phyloP scores from a whole-genome alignment of 1,140 invertebrate species.

The Aphelenchoides fujianensis region DNA sequence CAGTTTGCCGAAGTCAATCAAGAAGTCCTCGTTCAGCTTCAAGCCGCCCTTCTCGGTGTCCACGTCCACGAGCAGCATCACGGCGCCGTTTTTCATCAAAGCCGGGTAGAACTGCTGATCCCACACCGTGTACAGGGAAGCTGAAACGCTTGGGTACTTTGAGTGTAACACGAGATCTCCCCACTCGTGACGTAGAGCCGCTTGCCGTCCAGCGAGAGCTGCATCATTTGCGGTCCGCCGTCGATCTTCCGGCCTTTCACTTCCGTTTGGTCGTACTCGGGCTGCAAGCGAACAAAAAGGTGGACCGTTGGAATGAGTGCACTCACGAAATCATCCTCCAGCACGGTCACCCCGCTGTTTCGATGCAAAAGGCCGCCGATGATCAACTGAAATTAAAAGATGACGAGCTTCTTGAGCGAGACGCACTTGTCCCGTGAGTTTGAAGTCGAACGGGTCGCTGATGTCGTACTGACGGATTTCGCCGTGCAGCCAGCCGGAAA shows the following conservation, averaged over 20 bases:
- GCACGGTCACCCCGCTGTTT: constrained; percentile 73
- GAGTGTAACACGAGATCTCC: no score
- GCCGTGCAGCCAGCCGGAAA: constrained; percentile 86
- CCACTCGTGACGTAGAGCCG: constrained; percentile 87
- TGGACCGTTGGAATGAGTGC: not conserved
- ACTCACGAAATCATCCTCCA: constrained; percentile 68
- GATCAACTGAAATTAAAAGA: constrained; percentile 62
- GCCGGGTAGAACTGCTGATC: no score
- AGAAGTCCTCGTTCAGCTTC: constrained; percentile 78
- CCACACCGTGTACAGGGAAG: not conserved
- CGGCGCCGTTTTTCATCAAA: constrained; percentile 77
- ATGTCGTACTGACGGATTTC: constrained; percentile 85
- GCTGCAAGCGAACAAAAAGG: constrained; percentile 6
- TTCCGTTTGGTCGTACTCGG: constrained; percentile 14
- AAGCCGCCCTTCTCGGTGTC: constrained; percentile 79
- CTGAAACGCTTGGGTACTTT: no score
- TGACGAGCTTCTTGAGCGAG: not conserved
- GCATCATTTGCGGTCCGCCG: constrained; percentile 91
- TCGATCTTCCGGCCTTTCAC: constrained; percentile 76
- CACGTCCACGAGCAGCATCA: constrained; percentile 79
- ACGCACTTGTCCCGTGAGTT: constrained; percentile 65
- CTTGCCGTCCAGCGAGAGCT: constrained; percentile 88
- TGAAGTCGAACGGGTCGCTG: constrained; percentile 75
- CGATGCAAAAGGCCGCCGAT: constrained; percentile 77
- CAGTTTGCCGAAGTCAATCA: constrained; percentile 84